Conservation (phyloP, 1,140 invertebrate genomes). For the Doryteuthis pealeii region DNA sequence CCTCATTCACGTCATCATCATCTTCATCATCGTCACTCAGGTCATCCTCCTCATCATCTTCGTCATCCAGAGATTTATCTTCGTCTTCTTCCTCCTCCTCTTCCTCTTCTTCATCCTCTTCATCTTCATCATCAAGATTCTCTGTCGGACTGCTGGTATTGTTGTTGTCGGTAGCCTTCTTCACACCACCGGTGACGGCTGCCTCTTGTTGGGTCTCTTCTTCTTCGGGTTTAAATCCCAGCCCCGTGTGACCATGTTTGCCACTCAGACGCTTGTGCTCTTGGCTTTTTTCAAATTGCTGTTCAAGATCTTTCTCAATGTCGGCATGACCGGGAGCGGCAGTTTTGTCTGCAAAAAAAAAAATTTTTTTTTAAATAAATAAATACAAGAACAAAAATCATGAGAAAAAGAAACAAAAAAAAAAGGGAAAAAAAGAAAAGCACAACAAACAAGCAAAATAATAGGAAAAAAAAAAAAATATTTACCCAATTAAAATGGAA, state of each 20-base stretch:
- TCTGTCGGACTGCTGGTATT: not conserved
- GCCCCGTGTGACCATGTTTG: constrained; percentile 43
- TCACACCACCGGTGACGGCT: constrained; percentile 27
- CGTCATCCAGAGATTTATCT: constrained; percentile 26
- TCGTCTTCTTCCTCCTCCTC: constrained; percentile 33
- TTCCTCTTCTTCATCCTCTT: constrained; percentile 13
- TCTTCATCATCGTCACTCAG: constrained; percentile 24
- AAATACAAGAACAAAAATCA: constrained; percentile 16
- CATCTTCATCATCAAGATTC: constrained; percentile 18
- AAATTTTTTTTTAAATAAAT: constrained; percentile 28
- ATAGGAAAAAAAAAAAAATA: no score
- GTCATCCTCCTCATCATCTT: constrained; percentile 32
- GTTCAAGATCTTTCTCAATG: constrained; percentile 42
- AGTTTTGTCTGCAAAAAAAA: constrained; percentile 31
- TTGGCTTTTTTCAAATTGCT: constrained; percentile 51
- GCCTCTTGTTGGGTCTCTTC: constrained; percentile 13
- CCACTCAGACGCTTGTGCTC: constrained; percentile 46
- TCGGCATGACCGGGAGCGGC: constrained; percentile 12
- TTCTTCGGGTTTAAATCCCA: constrained; percentile 43
- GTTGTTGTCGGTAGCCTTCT: constrained; percentile 25
- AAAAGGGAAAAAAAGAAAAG: not conserved
- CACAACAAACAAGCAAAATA: no score
- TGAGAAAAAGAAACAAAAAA: not conserved
- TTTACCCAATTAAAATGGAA: no score
- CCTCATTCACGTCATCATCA: constrained; percentile 18